A percentile compares a stretch with the other conserved stretches of the same genome.
phyloP scores from a whole-genome alignment of 2,888 invertebrate genomes.

The Heliconius ismenius region DNA sequence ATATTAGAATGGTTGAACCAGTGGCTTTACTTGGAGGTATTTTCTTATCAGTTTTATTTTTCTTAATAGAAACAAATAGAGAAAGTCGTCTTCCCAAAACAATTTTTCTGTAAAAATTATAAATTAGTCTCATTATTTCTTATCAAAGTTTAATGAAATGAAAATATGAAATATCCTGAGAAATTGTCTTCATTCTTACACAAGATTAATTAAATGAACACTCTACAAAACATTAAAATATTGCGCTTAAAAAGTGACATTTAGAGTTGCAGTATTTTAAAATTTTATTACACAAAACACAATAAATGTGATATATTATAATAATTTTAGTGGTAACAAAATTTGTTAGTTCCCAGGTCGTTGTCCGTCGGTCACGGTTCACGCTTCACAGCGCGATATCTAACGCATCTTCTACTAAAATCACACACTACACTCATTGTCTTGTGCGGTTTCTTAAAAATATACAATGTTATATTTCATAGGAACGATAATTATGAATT shows the following conservation, averaged over 20 bases:
- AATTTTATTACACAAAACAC: background rate
- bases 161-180: background rate
- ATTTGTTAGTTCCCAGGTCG: slow-evolving; percentile 42
- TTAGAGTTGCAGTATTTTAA: background rate
- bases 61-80: background rate
- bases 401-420: slow-evolving; percentile 43
- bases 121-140: background rate
- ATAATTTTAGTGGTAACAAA: slow-evolving; percentile 27
- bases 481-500: background rate
- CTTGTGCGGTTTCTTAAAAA: slow-evolving; percentile 25
- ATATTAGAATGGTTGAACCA: background rate
- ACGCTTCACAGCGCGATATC: slow-evolving; percentile 48
- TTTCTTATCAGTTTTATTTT: background rate
- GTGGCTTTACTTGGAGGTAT: background rate
- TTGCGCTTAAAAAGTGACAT: background rate
- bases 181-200: background rate
- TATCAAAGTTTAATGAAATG: no score
- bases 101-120: background rate
- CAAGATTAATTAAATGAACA: background rate
- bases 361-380: slow-evolving; percentile 51
- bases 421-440: slow-evolving; percentile 31
- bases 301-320: slow-evolving; percentile 27
- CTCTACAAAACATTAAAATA: background rate
- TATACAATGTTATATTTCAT: slow-evolving; percentile 11
- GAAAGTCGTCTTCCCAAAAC: background rate